phyloP scores from a whole-genome alignment of 2,113 vertebrate species.

The Anoplopoma fimbria region DNA sequence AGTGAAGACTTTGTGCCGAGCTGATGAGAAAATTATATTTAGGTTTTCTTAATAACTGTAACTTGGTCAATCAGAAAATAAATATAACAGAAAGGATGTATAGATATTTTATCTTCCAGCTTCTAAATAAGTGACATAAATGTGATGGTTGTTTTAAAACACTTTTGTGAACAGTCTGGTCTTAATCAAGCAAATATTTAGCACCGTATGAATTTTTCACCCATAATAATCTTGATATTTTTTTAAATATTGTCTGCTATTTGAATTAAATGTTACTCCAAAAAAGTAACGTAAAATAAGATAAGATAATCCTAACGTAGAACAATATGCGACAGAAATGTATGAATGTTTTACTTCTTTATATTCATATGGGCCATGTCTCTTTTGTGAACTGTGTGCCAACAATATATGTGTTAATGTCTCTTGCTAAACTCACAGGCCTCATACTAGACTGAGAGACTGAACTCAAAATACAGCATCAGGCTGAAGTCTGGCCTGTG shows the following conservation, averaged over 20 bases:
- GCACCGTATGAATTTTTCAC: background rate
- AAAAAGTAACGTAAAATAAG: background rate
- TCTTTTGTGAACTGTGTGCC: background rate
- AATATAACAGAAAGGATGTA: background rate
- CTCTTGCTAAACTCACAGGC: slow-evolving; percentile 28
- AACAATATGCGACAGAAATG: background rate
- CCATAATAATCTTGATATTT: background rate
- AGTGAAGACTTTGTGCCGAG: background rate
- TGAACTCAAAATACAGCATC: background rate
- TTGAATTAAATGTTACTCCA: background rate
- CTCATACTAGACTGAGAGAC: slow-evolving; percentile 18
- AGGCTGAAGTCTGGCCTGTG: slow-evolving; percentile 29
- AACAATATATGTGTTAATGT: background rate
- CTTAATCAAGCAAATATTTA: background rate
- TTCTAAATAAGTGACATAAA: background rate
- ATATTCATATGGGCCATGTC: background rate
- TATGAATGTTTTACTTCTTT: background rate
- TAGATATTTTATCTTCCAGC: background rate
- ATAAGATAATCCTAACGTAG: background rate
- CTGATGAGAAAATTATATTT: background rate
- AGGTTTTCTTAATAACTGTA: background rate
- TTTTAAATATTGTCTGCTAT: background rate
- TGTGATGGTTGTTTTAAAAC: slow-evolving; percentile 6
- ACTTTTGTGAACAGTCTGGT: background rate
- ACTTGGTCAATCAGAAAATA: background rate